Conservation (phyloP, 2,797 vertebrate genomes). For the Mormyrops boulengeri region DNA sequence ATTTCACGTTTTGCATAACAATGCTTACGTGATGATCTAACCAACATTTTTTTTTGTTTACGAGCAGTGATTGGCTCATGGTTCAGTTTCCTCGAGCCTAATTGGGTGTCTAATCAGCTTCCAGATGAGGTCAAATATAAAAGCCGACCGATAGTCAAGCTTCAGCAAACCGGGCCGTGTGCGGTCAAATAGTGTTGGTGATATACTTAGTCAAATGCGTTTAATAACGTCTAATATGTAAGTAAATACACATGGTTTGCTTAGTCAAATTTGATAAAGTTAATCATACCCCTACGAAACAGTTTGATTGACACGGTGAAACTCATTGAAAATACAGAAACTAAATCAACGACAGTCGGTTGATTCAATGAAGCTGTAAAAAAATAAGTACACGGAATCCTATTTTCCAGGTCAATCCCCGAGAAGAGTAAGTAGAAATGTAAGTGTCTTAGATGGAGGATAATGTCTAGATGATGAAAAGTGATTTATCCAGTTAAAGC, state of each 20-base stretch:
- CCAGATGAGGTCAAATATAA: background rate
- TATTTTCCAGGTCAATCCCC: background rate
- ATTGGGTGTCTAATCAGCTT: background rate
- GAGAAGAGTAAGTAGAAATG: background rate
- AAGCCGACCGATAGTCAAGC: background rate
- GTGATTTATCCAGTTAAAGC: background rate
- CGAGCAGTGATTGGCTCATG: background rate
- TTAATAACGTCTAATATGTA: background rate
- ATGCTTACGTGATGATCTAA: background rate
- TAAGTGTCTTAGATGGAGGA: background rate
- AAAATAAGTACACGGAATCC: background rate
- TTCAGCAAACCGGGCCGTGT: background rate
- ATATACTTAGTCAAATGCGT: background rate
- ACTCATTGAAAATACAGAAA: background rate
- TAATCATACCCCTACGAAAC: background rate
- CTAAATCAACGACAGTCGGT: background rate
- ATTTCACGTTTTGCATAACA: background rate
- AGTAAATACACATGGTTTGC: background rate
- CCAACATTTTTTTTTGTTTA: background rate
- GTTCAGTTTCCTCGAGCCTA: background rate
- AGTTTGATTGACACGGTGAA: background rate
- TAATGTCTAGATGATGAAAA: background rate
- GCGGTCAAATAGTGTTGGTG: background rate
- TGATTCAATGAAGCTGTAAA: background rate
- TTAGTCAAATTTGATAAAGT: background rate